phyloP scores from a whole-genome alignment of 1,140 invertebrate genomes.

The Carposina sasakii region DNA sequence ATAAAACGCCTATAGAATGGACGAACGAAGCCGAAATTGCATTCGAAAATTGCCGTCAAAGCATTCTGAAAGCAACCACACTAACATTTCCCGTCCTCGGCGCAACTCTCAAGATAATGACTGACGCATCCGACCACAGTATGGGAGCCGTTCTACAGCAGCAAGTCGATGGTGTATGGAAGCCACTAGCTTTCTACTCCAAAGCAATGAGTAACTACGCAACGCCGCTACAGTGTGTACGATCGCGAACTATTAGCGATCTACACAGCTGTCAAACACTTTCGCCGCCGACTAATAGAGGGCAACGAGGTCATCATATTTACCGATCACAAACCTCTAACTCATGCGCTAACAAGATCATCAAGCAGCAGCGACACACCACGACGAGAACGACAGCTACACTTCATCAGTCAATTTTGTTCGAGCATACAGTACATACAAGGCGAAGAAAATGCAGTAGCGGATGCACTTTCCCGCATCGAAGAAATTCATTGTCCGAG shows the following conservation, averaged over 20 bases:
- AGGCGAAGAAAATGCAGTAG: conserved; percentile 12
- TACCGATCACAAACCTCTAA: conserved; percentile 16
- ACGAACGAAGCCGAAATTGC: conserved; percentile 21
- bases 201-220: neutral
- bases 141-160: conserved; percentile 40
- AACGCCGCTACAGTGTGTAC: neutral
- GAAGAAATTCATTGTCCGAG: conserved; percentile 11
- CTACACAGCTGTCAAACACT: conserved; percentile 43
- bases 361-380: neutral
- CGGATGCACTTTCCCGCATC: conserved; percentile 19
- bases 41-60: conserved; percentile 39
- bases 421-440: conserved; percentile 5
- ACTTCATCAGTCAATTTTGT: neutral
- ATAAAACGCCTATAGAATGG: conserved; percentile 35
- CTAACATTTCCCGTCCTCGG: conserved; percentile 17
- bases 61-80: conserved; percentile 15
- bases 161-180: conserved; percentile 14
- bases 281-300: conserved; percentile 15
- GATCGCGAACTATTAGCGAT: conserved; percentile 61
- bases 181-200: conserved; percentile 53
- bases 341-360: conserved; percentile 12
- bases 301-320: conserved; percentile 9
- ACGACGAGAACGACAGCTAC: neutral
- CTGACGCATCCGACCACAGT: conserved; percentile 36
- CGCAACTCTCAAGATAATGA: conserved; percentile 15